Percentiles rank a stretch among this genome's conserved stretches.
phyloP scores from a whole-genome alignment of 2,113 vertebrate genomes.

The rabbit (Oryctolagus cuniculus) region mOryCun1.1 NC_091438.1:68792001-68792500 shows the following conservation, averaged over 20 bases:
- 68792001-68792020: background rate
- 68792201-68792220: background rate
- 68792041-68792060: background rate
- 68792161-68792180: background rate
- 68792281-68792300: background rate
- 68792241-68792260: background rate
- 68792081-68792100: background rate
- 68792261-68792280: background rate
- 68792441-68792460: background rate
- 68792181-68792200: background rate
- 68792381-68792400: background rate
- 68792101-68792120: background rate
- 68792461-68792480: too few species aligned
- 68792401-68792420: background rate
- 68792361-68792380: background rate
- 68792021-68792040: background rate
- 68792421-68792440: background rate
- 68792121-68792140: background rate
- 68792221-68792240: background rate
- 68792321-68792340: background rate
- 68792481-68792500: background rate
- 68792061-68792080: background rate
- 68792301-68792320: background rate
- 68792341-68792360: background rate
- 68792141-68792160: too few species aligned